phyloP scores from a whole-genome alignment of 2,113 vertebrate species.

The Tragelaphus imberbis region DNA sequence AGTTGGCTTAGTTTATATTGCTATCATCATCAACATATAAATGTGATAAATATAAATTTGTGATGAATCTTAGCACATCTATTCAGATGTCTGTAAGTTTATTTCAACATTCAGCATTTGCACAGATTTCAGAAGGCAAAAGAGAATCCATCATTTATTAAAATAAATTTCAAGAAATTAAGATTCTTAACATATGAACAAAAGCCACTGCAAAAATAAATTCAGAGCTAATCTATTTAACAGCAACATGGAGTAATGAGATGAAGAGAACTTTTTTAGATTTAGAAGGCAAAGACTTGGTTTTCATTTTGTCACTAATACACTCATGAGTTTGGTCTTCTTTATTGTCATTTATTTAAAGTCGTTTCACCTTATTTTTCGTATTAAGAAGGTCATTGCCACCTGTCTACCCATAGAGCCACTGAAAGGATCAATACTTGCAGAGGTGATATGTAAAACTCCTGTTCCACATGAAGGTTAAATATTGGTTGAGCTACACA shows the following conservation, averaged over 20 bases:
- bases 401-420: neutral
- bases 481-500: neutral
- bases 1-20: neutral
- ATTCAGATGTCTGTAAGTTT: neutral
- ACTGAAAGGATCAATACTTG: neutral
- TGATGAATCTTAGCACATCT: neutral
- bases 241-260: neutral
- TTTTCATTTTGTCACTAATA: neutral
- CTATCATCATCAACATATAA: neutral
- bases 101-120: neutral
- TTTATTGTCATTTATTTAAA: neutral
- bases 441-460: neutral
- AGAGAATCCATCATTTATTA: neutral
- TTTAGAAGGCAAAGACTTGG: neutral
- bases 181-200: neutral
- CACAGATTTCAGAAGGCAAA: neutral
- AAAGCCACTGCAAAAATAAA: neutral
- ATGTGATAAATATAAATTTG: neutral
- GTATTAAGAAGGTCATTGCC: neutral
- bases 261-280: neutral
- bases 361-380: neutral
- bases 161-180: neutral
- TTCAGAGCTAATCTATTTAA: neutral
- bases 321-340: neutral
- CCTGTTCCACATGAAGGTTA: neutral